A percentile compares a stretch with the other conserved stretches of the same genome.
Evolutionary conservation across 2,888 invertebrate species (phyloP).

Genomic region (Lottia gigantea): DNA sequence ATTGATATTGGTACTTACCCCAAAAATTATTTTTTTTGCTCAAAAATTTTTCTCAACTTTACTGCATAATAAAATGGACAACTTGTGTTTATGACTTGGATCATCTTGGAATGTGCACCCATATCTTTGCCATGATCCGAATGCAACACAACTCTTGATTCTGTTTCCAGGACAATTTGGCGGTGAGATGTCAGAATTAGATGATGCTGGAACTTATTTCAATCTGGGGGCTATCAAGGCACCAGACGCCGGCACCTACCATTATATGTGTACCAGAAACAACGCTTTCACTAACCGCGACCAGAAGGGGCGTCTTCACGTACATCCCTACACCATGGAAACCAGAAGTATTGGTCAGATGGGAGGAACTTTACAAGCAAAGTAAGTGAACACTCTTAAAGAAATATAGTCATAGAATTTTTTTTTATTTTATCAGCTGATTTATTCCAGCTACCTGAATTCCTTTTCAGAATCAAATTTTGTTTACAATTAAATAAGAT

Average conservation of each 20-base stretch:
- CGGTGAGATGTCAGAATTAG: constrained; percentile 58
- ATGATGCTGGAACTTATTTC: constrained; percentile 67
- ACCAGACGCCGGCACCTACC: constrained; percentile 43
- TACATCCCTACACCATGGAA: constrained; percentile 32
- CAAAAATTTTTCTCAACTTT: too few species aligned
- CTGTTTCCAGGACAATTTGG: constrained; percentile 54
- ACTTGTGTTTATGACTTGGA: too few species aligned
- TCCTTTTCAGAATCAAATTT: too few species aligned
- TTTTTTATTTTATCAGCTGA: too few species aligned
- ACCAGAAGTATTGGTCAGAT: constrained; percentile 54
- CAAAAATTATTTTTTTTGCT: too few species aligned
- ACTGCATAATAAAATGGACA: too few species aligned
- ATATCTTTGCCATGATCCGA: too few species aligned
- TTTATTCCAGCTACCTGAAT: too few species aligned
- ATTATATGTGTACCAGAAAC: constrained; percentile 65
- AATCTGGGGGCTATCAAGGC: constrained; percentile 61
- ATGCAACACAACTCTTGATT: neutral
- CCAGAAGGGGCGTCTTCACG: constrained; percentile 61
- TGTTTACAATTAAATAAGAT: too few species aligned
- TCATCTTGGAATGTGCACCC: too few species aligned
- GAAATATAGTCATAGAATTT: neutral
- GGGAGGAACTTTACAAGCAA: constrained; percentile 53
- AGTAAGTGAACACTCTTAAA: constrained; percentile 40
- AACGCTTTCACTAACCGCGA: constrained; percentile 66
- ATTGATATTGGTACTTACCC: too few species aligned